Percentiles rank a stretch among this genome's conserved stretches.
These are phyloP conservation scores for Psittacula derbiana DNA, from an alignment of 2,797 vertebrate species.

Conservation along the genomic window DNA sequence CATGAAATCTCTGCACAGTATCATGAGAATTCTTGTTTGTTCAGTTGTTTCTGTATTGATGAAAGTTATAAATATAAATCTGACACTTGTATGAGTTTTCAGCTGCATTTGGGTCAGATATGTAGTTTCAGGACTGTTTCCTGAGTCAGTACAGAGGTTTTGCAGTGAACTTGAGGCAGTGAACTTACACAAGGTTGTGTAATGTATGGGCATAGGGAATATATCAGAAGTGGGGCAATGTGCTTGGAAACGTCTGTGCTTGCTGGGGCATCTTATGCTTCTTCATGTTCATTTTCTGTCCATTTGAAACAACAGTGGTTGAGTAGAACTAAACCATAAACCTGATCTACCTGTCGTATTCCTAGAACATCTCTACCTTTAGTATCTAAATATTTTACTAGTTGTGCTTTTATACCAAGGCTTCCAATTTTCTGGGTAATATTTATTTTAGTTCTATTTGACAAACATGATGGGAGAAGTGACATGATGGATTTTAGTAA, in stretches of 20 bases:
- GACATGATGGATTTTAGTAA: background rate
- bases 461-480: background rate
- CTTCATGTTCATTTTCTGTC: background rate
- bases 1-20: background rate
- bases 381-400: background rate
- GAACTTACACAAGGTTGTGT: no score
- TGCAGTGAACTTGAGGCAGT: background rate
- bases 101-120: background rate
- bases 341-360: background rate
- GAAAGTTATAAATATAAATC: background rate
- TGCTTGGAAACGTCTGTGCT: background rate
- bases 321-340: background rate
- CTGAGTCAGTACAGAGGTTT: background rate
- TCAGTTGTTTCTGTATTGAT: background rate
- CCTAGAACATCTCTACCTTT: background rate
- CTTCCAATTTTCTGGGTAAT: background rate
- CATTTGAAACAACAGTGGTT: background rate
- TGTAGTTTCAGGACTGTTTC: background rate
- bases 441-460: background rate
- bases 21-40: background rate
- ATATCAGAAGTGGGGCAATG: background rate
- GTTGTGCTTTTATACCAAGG: background rate
- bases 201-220: background rate
- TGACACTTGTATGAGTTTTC: background rate
- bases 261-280: background rate